Percentiles rank a stretch among this genome's conserved stretches.
Evolutionary conservation across 2,113 vertebrate genomes (phyloP).

Genomic region (Bos indicus): DNA sequence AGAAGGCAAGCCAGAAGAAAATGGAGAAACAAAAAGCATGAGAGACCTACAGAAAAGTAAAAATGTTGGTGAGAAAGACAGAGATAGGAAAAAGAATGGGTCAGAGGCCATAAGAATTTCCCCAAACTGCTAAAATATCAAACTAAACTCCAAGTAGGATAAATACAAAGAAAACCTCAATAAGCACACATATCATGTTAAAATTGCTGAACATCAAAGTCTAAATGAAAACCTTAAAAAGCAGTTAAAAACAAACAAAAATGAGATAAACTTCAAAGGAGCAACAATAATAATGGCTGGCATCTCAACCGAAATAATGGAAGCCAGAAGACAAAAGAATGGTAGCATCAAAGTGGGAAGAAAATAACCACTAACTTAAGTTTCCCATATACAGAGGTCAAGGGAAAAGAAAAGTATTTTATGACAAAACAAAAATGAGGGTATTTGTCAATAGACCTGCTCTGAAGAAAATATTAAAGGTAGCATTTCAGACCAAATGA

Average conservation of each 20-base stretch:
- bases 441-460: background rate
- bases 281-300: background rate
- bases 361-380: background rate
- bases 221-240: constrained; percentile 18
- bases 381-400: background rate
- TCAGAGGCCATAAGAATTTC: background rate
- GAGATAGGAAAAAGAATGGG: background rate
- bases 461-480: background rate
- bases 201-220: background rate
- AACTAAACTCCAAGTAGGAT: background rate
- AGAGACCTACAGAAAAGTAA: background rate
- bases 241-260: background rate
- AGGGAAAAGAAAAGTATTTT: background rate
- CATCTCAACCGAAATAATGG: constrained; percentile 9
- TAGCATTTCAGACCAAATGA: background rate
- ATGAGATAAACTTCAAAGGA: background rate
- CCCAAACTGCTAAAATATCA: constrained; percentile 9
- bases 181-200: constrained; percentile 1
- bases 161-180: constrained; percentile 20
- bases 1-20: constrained; percentile 21
- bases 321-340: constrained; percentile 20
- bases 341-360: background rate
- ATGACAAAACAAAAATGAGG: constrained; percentile 30
- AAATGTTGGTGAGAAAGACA: background rate
- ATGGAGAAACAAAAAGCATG: background rate